Conservation (phyloP, 2,888 invertebrate genomes). For the Cosmia pyralina region DNA sequence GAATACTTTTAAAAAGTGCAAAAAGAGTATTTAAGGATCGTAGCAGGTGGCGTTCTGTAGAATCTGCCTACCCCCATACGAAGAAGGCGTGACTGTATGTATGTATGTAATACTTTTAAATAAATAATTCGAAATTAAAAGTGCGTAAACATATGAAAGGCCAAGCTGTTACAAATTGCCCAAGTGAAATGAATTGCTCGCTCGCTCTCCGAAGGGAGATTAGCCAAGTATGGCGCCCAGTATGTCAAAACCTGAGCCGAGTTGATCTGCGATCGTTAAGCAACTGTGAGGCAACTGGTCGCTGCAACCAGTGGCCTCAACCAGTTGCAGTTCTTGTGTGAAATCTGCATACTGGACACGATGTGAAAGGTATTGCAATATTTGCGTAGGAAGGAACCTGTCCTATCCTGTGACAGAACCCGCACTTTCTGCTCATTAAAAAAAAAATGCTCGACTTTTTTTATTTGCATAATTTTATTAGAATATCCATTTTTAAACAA, state of each 20-base stretch:
- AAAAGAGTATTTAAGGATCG: too few relatives aligned
- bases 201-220: conserved; percentile 45
- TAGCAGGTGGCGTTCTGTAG: too few relatives aligned
- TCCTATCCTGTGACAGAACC: neutral
- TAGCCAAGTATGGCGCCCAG: conserved; percentile 56
- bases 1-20: too few relatives aligned
- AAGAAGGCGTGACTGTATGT: too few relatives aligned
- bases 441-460: too few relatives aligned
- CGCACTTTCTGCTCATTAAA: too few relatives aligned
- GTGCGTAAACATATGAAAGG: conserved; percentile 16
- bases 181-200: conserved; percentile 32
- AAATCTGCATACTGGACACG: conserved; percentile 48
- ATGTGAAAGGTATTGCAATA: conserved; percentile 49
- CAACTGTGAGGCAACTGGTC: conserved; percentile 41
- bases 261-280: conserved; percentile 49
- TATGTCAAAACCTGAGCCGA: conserved; percentile 52
- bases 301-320: conserved; percentile 30
- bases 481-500: too few relatives aligned
- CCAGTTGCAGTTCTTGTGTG: conserved; percentile 53
- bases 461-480: too few relatives aligned
- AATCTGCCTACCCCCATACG: too few relatives aligned
- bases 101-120: neutral
- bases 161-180: conserved; percentile 26
- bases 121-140: neutral
- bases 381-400: neutral